Evolutionary conservation across 2,113 vertebrate genomes (phyloP).

Genomic region (Thalassoma bifasciatum): DNA sequence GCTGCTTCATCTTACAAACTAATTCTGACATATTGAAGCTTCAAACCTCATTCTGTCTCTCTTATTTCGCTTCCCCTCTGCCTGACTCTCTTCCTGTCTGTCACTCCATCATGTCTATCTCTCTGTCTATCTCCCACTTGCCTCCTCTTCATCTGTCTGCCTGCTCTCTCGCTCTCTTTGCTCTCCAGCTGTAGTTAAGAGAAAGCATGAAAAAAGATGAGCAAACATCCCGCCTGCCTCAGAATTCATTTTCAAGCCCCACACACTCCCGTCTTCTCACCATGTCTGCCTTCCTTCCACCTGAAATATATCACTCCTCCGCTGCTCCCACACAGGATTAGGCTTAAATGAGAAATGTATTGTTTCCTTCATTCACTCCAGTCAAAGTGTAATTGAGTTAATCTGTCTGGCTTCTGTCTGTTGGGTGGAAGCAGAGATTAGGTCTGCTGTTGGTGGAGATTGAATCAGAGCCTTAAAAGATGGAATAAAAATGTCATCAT

Average conservation of each 20-base stretch:
- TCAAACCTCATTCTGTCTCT: constrained; percentile 70
- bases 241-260: constrained; percentile 61
- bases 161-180: constrained; percentile 23
- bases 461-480: constrained; percentile 73
- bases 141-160: constrained; percentile 35
- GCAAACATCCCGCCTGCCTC: constrained; percentile 58
- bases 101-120: constrained; percentile 61
- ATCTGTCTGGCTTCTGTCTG: constrained; percentile 71
- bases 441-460: constrained; percentile 63
- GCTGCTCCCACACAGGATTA: constrained; percentile 65
- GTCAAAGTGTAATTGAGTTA: constrained; percentile 81
- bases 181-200: constrained; percentile 46
- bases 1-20: constrained; percentile 48
- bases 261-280: background rate
- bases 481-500: constrained; percentile 78
- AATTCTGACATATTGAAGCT: constrained; percentile 63
- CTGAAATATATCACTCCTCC: constrained; percentile 63
- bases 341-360: constrained; percentile 73
- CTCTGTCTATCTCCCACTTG: constrained; percentile 30
- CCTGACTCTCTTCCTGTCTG: constrained; percentile 46
- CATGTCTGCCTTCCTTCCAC: constrained; percentile 38
- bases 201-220: constrained; percentile 66
- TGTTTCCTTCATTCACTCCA: constrained; percentile 77
- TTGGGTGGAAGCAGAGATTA: constrained; percentile 68
- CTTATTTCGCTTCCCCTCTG: constrained; percentile 39